Evolutionary conservation across 2,888 invertebrate species (phyloP).

Genomic region (Drosophila lutescens): DNA sequence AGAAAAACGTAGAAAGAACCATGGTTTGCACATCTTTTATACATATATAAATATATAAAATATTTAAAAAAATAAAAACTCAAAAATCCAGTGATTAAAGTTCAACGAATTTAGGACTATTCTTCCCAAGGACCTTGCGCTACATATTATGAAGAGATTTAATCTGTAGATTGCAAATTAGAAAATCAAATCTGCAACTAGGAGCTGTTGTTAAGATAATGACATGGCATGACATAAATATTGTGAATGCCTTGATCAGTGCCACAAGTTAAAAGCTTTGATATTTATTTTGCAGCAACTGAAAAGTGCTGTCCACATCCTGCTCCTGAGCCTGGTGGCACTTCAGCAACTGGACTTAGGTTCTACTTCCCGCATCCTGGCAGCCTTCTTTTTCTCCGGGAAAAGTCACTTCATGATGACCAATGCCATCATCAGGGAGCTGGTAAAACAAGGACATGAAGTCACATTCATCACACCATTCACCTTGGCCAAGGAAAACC

Average conservation of each 20-base stretch:
- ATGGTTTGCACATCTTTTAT: too few species aligned
- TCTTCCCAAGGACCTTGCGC: too few species aligned
- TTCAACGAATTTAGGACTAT: too few species aligned
- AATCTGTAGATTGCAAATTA: background rate
- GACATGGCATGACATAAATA: background rate
- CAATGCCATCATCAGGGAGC: constrained; percentile 82
- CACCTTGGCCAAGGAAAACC: constrained; percentile 63
- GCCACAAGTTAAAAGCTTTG: background rate
- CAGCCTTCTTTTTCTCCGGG: constrained; percentile 83
- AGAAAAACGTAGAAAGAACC: too few species aligned
- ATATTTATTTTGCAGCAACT: constrained; percentile 23
- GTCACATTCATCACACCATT: constrained; percentile 76
- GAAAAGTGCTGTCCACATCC: background rate
- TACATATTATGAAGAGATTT: background rate
- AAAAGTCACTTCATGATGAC: constrained; percentile 85
- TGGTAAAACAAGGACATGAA: constrained; percentile 84
- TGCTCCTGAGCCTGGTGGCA: constrained; percentile 53
- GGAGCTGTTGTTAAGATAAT: constrained; percentile 7
- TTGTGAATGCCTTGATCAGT: background rate
- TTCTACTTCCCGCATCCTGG: constrained; percentile 82
- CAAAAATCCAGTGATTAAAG: too few species aligned
- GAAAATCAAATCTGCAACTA: background rate
- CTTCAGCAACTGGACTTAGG: constrained; percentile 52
- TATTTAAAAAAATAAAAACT: too few species aligned
- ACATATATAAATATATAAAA: too few species aligned